Base-by-base conservation (phyloP, 2,797 vertebrate species). In the Eulemur coronatus region DNA sequence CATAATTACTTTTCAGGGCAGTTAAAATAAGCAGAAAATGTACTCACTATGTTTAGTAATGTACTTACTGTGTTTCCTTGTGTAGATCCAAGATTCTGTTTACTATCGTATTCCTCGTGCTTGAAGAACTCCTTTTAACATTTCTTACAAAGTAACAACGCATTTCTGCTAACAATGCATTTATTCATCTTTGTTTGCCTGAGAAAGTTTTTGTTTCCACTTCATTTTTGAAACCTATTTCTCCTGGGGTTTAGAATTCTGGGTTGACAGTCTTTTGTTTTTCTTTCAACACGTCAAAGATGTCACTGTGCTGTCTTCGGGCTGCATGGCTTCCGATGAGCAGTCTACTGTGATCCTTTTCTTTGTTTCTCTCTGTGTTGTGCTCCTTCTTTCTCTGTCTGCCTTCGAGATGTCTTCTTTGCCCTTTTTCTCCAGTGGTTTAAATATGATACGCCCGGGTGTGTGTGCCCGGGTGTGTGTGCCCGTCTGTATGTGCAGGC, bases 401-500 rank as follows among this genome's bases (percentile, higher is more conserved):
- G 33, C 20, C 70, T 46, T 57, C 15, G 17, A 48, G 72, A 46
- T 35, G 17, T 1, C 30, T 33, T 33, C 30, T n/a, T 41, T 61
- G 63, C 22, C 33, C 33, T 20, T 73, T 90, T 22, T 55, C 46
- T 67, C n/a, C 28, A 46, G 17, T 2, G n/a, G 43, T 65, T 73
- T 35, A 26, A 89, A 15, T 30, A 26, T 20, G 14, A 63, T 17
- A 13, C 3, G 13, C 48, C 48, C 48, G 14, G 48, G 48, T 48
- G 48, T 48, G 30, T 38, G 59, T n/a, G 69, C 69, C 35, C 52
- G 1, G 6, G 8, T 13, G 5, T 59, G 18, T 59, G 33, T 46
- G 55, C n/a, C 41, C 41, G 22, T 24, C 22, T n/a, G 14, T 13
- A 0, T 8, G 28, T 2, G 8, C 9, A 0, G 5, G 5, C 1